Base-by-base conservation (phyloP, 2,113 vertebrate genomes). In the Coptodon rendalli region DNA sequence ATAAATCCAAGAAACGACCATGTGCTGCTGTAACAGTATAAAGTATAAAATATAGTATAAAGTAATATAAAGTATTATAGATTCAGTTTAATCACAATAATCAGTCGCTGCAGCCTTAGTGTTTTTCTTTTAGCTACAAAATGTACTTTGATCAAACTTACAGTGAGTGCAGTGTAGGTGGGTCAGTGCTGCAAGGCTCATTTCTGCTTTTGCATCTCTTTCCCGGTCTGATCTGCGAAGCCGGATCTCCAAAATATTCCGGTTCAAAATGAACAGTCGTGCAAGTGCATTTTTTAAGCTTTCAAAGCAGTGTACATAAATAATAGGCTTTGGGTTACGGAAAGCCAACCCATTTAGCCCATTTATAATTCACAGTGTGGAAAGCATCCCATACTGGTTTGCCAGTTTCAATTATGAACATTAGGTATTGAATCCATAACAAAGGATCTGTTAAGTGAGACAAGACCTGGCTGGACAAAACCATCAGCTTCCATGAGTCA, bases 311-410 rank as follows among this genome's bases (percentile, higher is more conserved):
- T 73, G n/a, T 22, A 27, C 38, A 52, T 82, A 82, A 80, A 87
- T 78, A 83, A 78, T n/a, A 27, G 52, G 48, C 45, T 81, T 57
- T 22, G 22, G 38, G 36, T 4, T 27, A 8, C 7, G 63, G 78
- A 82, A 27, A 56, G 34, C 40, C 82, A 84, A 52, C 19, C 73
- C 40, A 82, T 84, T 87, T 73, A 87, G 81, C 17, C 63, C 52
- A 86, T 90, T 82, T 76, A 85, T 89, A 81, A 92, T 87, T 89
- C 36, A 91, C 80, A 24, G 24, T 14, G 36, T 7, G 57, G 57
- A 88, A 86, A 86, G 16, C 52, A 59, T 48, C 11, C 16, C 22
- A 19, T 53, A 11, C 10, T 76, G 73, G 82, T 83, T 82, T 63
- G 22, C 34, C 63, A 71, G 43, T 86, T 89, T 85, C 29, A 12